Evolutionary conservation across 2,888 invertebrate genomes (phyloP), one percentile per base, ranked within the genome.

Genomic region (Byasa hedistus): DNA sequence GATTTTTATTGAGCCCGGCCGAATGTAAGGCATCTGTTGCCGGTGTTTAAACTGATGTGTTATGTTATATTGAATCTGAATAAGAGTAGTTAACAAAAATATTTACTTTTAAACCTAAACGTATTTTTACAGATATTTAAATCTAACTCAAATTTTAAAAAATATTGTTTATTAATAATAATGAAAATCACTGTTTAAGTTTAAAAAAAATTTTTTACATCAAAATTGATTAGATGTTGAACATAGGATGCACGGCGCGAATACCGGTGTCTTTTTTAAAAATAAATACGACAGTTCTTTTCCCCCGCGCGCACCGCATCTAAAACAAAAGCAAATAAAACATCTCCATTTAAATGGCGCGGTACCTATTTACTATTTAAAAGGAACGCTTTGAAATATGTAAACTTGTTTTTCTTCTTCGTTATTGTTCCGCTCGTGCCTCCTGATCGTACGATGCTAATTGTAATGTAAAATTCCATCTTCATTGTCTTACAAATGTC

Each of bases 401-500:
- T 83, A 85, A 86, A 86, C 87, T 83, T 87, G 89, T 89, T 88
- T 88, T 87, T 88, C 88, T 83, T 73, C 73, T 75, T 76, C 78
- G 70, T 81, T 85, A 88, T 88, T 90, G 89, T 89, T 80, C 78
- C 79, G 75, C 76, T 72, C 79, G 82, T 81, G 82, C 81, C 85
- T 81, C 81, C 82, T 85, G 83, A 86, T 83, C 86, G 82, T 84
- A 76, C 78, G 69, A 75, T 73, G 79, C 79, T 84, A 81, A 89
- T 90, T 90, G 89, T 89, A 76, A 90, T 89, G 88, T 81, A 84
- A 88, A 87, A 81, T 78, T 81, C 75, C 78, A 80, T 83, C 86
- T 7, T 89, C 87, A 89, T 88, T 88, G 89, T 89, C 82, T 85
- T 83, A 82, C 84, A 85, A 84, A 87, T 84, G 77, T 77, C 78